Evolutionary conservation across 2,888 invertebrate genomes (phyloP), one percentile per base, ranked within the genome.

Genomic region (Corythucha ciliata): DNA sequence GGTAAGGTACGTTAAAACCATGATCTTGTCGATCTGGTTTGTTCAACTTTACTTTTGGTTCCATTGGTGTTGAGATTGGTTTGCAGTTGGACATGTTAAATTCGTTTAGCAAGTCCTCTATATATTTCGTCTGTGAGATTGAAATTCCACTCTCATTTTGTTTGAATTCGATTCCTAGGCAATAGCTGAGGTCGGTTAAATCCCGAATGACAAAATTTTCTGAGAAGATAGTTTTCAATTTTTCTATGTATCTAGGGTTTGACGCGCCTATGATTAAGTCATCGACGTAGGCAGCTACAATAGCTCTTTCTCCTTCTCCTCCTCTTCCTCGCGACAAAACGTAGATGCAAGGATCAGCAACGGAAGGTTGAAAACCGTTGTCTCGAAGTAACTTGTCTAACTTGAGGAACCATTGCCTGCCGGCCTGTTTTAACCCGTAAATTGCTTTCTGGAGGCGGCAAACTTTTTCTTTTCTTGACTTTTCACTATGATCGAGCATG

Each of bases 371-470:
- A 36, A 46, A 46, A 14, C 25, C 36, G 16, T 36, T 34, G 33
- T 46, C 36, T 16, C 22, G 33, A 7, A 46, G 25, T 18, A 18
- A 22, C 7, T 6, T 32, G 21, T 49, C 41, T 12, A 49, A 27
- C 47, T 57, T 58, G n/a, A 47, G 54, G 39, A 56, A 57, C 58
- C 58, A 59, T 16, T 53, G 37, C 16, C 49, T 52, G 14, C 56
- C 53, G 20, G 48, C 52, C 49, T 57, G 57, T 29, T 54, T 57
- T 32, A 60, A 39, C 21, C 60, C 57, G 53, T 60, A 61, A 12
- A 61, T 52, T 7, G 54, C 46, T 29, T 58, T 60, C 29, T 56
- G 41, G 16, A 61, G 51, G 18, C 42, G 21, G 34, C 58, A 58
- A 14, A 46, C 36, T 14, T 18, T n/a, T n/a, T n/a, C n/a, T n/a